These are phyloP conservation scores for Andrena bicolor DNA, from an alignment of 2,888 invertebrate species.

Conservation along the genomic window DNA sequence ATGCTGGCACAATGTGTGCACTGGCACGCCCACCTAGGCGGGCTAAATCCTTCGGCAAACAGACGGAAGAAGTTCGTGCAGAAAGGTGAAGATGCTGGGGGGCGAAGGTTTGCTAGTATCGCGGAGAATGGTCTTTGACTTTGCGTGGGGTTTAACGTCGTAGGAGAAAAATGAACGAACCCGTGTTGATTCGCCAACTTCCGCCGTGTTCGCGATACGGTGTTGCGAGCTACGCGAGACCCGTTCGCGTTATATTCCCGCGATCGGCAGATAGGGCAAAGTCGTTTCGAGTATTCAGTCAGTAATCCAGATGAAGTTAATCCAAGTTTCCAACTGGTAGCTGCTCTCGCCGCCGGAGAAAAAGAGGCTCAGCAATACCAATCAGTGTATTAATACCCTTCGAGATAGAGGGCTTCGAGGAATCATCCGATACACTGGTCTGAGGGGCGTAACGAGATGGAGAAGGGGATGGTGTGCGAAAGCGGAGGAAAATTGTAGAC, in stretches of 20 bases:
- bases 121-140: slow-evolving; percentile 4
- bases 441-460: slow-evolving; percentile 15
- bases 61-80: slow-evolving; percentile 21
- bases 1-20: slow-evolving; percentile 46
- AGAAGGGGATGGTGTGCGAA: slow-evolving; percentile 22
- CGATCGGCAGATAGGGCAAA: neutral
- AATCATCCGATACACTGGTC: slow-evolving; percentile 17
- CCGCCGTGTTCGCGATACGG: neutral
- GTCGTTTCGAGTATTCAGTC: slow-evolving; percentile 14
- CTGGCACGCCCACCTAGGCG: slow-evolving; percentile 32
- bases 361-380: slow-evolving; percentile 41
- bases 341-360: neutral
- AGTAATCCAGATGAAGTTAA: slow-evolving; percentile 33
- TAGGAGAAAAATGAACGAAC: neutral
- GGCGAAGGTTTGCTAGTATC: slow-evolving; percentile 1
- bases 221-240: neutral
- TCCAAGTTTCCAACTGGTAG: slow-evolving; percentile 37
- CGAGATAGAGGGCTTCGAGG: slow-evolving; percentile 25
- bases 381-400: slow-evolving; percentile 51
- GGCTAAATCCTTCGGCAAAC: slow-evolving; percentile 45
- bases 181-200: neutral
- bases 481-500: slow-evolving; percentile 35
- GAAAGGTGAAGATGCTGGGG: slow-evolving; percentile 30
- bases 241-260: neutral
- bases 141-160: slow-evolving; percentile 5